Evolutionary conservation across 2,797 vertebrate genomes (phyloP).

Genomic region (Poeciliopsis turneri): DNA sequence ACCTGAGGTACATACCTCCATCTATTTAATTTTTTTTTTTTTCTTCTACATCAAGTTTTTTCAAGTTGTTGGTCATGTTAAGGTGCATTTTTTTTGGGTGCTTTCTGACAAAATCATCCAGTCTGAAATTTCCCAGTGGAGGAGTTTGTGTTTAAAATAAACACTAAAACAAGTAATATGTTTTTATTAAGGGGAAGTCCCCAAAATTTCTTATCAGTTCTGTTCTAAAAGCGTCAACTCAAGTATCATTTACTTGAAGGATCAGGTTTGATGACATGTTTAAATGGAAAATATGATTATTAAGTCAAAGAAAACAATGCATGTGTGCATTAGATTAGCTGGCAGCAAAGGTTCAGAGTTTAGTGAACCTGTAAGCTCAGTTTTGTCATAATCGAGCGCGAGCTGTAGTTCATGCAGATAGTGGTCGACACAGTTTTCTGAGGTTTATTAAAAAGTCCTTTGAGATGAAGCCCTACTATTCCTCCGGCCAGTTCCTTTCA

Average conservation of each 20-base stretch:
- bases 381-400: constrained; percentile 3
- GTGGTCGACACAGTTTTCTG: constrained; percentile 12
- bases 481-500: constrained; percentile 67
- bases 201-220: background rate
- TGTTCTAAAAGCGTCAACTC: background rate
- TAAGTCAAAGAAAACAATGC: background rate
- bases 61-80: background rate
- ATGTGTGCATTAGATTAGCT: background rate
- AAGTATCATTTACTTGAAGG: background rate
- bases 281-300: background rate
- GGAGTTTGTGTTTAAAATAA: background rate
- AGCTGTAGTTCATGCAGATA: constrained; percentile 6
- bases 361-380: background rate
- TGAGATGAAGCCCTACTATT: constrained; percentile 73
- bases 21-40: background rate
- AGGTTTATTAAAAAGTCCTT: constrained; percentile 55
- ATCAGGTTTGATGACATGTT: background rate
- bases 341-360: background rate
- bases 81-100: background rate
- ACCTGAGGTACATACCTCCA: background rate
- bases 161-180: background rate
- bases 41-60: background rate
- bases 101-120: background rate
- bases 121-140: background rate
- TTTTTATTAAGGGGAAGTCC: background rate